A percentile compares a stretch with the other conserved stretches of the same genome.
Evolutionary conservation across 2,797 vertebrate species (phyloP).

Genomic region (Agapornis canus): DNA sequence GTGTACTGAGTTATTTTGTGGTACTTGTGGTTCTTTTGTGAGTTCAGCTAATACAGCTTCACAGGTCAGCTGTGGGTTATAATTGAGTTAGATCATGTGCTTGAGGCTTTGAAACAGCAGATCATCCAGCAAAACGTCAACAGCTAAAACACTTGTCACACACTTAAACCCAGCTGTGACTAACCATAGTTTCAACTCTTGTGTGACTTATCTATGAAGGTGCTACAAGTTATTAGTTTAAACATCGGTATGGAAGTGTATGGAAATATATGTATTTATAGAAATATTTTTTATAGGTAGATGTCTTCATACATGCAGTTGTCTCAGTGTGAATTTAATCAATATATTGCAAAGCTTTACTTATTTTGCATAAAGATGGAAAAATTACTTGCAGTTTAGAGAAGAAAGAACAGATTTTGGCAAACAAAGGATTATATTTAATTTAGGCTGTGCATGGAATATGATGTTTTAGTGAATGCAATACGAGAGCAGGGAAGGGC

Average conservation of each 20-base stretch:
- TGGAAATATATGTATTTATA: neutral
- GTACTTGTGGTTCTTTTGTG: conserved; percentile 10
- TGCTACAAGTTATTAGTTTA: neutral
- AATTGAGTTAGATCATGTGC: conserved; percentile 40
- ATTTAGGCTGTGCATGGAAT: neutral
- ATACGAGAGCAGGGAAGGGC: neutral
- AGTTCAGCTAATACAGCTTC: conserved; percentile 37
- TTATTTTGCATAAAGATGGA: neutral
- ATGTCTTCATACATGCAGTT: neutral
- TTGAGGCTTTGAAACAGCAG: conserved; percentile 21
- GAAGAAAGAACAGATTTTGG: neutral
- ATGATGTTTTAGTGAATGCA: neutral
- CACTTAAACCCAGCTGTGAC: neutral
- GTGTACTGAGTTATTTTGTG: neutral
- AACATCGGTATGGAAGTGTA: neutral
- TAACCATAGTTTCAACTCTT: neutral
- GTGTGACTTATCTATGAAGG: neutral
- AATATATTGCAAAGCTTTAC: neutral
- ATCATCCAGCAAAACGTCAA: neutral
- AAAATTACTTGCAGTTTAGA: neutral
- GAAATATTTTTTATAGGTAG: neutral
- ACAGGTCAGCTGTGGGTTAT: conserved; percentile 56
- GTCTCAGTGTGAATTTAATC: neutral
- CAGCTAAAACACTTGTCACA: neutral
- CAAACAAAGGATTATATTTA: neutral